Base-by-base conservation (phyloP, 2,888 invertebrate species). In the Hedya salicella region DNA sequence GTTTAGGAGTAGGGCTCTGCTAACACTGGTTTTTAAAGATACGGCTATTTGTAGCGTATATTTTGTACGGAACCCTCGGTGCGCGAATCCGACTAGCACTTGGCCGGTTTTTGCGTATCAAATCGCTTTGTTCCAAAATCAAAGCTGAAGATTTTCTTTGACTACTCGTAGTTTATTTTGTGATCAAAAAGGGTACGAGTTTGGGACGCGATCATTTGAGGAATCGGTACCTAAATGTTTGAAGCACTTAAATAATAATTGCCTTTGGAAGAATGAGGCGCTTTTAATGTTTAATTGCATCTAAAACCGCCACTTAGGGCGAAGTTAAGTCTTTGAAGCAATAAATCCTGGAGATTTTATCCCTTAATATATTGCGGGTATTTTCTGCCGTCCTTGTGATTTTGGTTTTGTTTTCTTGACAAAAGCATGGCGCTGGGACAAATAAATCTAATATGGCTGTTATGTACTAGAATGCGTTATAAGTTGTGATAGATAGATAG, bases 231-330 rank as follows among this genome's bases (percentile, higher is more conserved):
- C 4, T 21, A 17, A 44, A 53, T 14, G 17, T 44, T 57, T 25
- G 16, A 42, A 53, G 52, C 46, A 57, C 32, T 65, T 53, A 46
- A 65, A 59, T 46, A 59, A 65, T 65, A 65, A 59, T 53, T 59
- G 30, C 19, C 59, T 25, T 25, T 2, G 21, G 32, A 16, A 36
- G 42, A 53, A 21, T 42, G 44, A 52, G 59, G 48, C 39, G 59
- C 30, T 48, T 46, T 57, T 44, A 40, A 50, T 46, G 39, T 59
- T 52, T 53, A 52, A 65, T 65, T 65, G 39, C 39, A 14, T 59
- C 59, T 59, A 30, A 52, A 59, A 53, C 65, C 65, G n/a, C 52
- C 25, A 44, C 46, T 52, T 53, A 32, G 17, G 39, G n/a, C 8
- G 32, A 49, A 52, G 52, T 64, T 25, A 39, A 40, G 40, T 17